A percentile compares a stretch with the other conserved stretches of the same genome.
These are phyloP conservation scores for Phallusia fumigata DNA, from an alignment of 23 tunicate genomes.

Conservation along the genomic window DNA sequence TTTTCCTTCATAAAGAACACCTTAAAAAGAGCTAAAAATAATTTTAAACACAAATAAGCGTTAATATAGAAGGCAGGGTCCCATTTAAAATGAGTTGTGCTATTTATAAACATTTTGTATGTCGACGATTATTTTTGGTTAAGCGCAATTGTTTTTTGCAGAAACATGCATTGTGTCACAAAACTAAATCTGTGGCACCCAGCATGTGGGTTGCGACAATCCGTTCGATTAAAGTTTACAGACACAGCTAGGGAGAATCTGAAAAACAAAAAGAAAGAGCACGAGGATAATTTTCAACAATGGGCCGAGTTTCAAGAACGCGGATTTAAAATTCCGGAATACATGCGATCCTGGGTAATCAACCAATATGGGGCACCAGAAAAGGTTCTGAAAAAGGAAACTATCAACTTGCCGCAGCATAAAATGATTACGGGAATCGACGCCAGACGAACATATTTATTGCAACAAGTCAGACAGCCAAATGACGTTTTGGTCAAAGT, in stretches of 20 bases:
- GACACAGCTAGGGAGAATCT: neutral
- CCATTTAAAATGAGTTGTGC: too few relatives aligned
- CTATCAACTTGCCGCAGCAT: conserved; percentile 30
- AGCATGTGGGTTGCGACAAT: too few relatives aligned
- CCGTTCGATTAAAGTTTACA: neutral
- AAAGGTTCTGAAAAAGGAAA: conserved; percentile 50
- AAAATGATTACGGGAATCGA: conserved; percentile 24
- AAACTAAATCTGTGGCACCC: too few relatives aligned
- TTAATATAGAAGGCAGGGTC: too few relatives aligned
- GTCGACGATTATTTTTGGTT: too few relatives aligned
- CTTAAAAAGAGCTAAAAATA: too few relatives aligned
- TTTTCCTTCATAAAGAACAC: too few relatives aligned
- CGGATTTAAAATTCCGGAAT: conserved; percentile 71
- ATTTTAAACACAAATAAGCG: too few relatives aligned
- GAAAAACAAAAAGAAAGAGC: neutral
- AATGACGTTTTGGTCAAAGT: conserved; percentile 86
- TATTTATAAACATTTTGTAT: too few relatives aligned
- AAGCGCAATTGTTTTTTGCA: too few relatives aligned
- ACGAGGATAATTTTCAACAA: conserved; percentile 44
- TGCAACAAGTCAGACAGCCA: conserved; percentile 57
- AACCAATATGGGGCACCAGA: conserved; percentile 77
- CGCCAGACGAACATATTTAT: conserved; percentile 40
- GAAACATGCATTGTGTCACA: too few relatives aligned
- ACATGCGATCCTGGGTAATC: conserved; percentile 73
- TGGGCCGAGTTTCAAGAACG: conserved; percentile 91